These are phyloP conservation scores for Pterostichus niger DNA, from an alignment of 2,888 invertebrate genomes.

Conservation along the genomic window DNA sequence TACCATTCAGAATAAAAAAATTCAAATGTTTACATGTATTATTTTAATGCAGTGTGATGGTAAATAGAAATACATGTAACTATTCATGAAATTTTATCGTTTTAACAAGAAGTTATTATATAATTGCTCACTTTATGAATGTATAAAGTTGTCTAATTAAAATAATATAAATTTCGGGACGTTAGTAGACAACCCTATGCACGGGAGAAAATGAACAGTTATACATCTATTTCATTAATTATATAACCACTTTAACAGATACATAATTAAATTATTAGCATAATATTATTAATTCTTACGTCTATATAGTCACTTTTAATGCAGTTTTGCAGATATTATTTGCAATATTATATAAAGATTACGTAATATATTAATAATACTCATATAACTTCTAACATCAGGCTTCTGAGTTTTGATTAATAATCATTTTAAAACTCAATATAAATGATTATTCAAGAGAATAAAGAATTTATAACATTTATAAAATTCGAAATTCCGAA, in stretches of 20 bases:
- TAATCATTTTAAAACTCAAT: slow-evolving; percentile 18
- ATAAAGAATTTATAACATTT: slow-evolving; percentile 12
- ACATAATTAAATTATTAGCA: slow-evolving; percentile 1
- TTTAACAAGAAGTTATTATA: slow-evolving; percentile 16
- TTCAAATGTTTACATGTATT: slow-evolving; percentile 20
- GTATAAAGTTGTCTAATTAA: slow-evolving; percentile 25
- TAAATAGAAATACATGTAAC: slow-evolving; percentile 31
- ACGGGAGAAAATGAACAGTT: slow-evolving; percentile 27
- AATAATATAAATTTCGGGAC: slow-evolving; percentile 48
- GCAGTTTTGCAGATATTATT: background rate
- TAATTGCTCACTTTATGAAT: slow-evolving; percentile 16
- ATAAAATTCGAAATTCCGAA: slow-evolving; percentile 23
- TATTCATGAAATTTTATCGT: slow-evolving; percentile 18
- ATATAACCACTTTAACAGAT: background rate
- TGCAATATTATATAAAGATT: slow-evolving; percentile 26
- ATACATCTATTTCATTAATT: slow-evolving; percentile 3
- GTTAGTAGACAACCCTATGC: slow-evolving; percentile 46
- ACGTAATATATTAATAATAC: slow-evolving; percentile 1
- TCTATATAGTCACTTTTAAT: background rate
- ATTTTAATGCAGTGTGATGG: slow-evolving; percentile 46
- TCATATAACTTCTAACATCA: background rate
- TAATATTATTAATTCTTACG: slow-evolving; percentile 1
- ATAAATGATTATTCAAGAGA: background rate
- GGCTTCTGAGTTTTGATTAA: background rate
- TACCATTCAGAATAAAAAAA: background rate